These are phyloP conservation scores for Hydriomena furcata DNA, from an alignment of 2,888 invertebrate species.

Conservation along the genomic window DNA sequence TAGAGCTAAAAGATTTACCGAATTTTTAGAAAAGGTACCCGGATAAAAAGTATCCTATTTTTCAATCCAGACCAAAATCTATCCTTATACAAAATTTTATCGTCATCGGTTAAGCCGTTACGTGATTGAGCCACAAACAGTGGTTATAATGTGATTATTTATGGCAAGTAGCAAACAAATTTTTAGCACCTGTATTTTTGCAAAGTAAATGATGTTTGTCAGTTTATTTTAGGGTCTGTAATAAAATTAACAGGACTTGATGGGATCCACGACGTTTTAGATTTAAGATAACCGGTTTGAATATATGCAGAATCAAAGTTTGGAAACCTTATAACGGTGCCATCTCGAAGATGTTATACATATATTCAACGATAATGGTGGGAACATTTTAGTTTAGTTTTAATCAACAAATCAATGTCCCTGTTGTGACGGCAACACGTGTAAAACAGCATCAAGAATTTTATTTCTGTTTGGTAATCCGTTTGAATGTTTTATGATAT, in stretches of 20 bases:
- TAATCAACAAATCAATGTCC: slow-evolving; percentile 21
- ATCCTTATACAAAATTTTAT: too few species aligned
- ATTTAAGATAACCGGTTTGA: slow-evolving; percentile 31
- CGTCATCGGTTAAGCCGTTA: too few species aligned
- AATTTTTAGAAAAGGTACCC: too few species aligned
- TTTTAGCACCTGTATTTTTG: too few species aligned
- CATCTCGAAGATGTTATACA: slow-evolving; percentile 23
- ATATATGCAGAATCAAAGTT: slow-evolving; percentile 18
- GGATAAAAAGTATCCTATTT: too few species aligned
- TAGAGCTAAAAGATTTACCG: too few species aligned
- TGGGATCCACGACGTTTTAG: slow-evolving; percentile 17
- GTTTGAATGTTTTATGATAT: slow-evolving; percentile 15
- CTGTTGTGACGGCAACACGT: slow-evolving; percentile 7
- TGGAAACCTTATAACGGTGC: slow-evolving; percentile 27
- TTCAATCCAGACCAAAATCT: too few species aligned
- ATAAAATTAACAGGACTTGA: slow-evolving; percentile 4
- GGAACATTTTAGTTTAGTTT: slow-evolving; percentile 32
- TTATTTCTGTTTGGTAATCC: slow-evolving; percentile 8
- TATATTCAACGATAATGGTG: slow-evolving; percentile 29
- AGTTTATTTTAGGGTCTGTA: too few species aligned
- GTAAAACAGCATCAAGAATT: slow-evolving; percentile 5
- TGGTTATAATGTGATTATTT: too few species aligned
- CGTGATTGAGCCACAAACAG: too few species aligned
- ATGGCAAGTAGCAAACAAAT: too few species aligned
- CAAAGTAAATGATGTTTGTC: too few species aligned